Evolutionary conservation across 2,797 vertebrate genomes (phyloP).

Genomic region (Enteromius radiatus): DNA sequence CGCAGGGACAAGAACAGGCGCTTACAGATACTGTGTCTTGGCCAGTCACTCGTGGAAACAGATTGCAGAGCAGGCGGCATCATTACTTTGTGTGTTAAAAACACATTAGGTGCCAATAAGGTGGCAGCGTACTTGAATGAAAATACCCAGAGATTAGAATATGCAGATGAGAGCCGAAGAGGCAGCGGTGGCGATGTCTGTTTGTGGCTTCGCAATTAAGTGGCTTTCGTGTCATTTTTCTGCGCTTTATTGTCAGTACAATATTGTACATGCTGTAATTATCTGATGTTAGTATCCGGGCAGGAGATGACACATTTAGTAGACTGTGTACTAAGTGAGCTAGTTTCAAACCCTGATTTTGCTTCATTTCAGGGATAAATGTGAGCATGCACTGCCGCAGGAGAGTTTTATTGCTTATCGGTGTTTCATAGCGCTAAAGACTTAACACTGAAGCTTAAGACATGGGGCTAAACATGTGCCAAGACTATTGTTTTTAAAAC

Average conservation of each 20-base stretch:
- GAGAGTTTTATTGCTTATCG: slow-evolving; percentile 6
- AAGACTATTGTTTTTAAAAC: neutral
- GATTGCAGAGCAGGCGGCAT: slow-evolving; percentile 67
- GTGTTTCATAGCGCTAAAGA: neutral
- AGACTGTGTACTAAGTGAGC: slow-evolving; percentile 37
- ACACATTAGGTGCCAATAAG: slow-evolving; percentile 66
- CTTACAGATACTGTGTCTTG: slow-evolving; percentile 51
- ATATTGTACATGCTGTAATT: slow-evolving; percentile 50
- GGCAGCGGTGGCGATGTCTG: slow-evolving; percentile 19
- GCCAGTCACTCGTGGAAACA: slow-evolving; percentile 63
- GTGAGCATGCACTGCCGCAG: neutral
- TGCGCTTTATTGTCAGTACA: slow-evolving; percentile 26
- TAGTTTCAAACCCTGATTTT: slow-evolving; percentile 11
- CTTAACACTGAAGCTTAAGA: neutral
- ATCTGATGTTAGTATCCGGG: slow-evolving; percentile 44
- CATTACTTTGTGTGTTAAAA: slow-evolving; percentile 72
- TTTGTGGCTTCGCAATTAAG: slow-evolving; percentile 43
- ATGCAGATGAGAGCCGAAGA: slow-evolving; percentile 45
- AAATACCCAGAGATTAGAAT: slow-evolving; percentile 62
- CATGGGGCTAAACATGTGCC: neutral
- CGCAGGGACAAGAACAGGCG: slow-evolving; percentile 48
- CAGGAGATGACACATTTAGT: slow-evolving; percentile 28
- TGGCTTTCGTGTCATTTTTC: slow-evolving; percentile 33
- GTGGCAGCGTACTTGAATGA: slow-evolving; percentile 62
- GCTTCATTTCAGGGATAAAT: slow-evolving; percentile 15